Evolutionary conservation across 2,113 vertebrate species (phyloP).

Genomic region (Nicator chloris): DNA sequence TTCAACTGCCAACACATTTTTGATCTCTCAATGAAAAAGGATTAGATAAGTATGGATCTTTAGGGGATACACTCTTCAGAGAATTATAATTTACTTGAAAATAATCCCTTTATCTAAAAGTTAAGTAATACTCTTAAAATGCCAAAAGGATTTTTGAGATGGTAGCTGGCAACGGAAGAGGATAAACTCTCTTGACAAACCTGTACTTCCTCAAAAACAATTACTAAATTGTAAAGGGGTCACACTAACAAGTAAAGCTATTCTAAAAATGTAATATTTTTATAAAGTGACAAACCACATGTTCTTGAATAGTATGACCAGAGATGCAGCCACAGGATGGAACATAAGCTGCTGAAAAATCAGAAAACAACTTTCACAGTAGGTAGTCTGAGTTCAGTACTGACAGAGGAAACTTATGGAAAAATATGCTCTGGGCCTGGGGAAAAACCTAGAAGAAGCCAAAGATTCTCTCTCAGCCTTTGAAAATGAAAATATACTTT

Average conservation of each 20-base stretch:
- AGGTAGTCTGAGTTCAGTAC: not conserved
- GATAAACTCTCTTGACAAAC: not conserved
- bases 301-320: not conserved
- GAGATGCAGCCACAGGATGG: not conserved
- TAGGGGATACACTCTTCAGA: constrained; percentile 41
- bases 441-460: not conserved
- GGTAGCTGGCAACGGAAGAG: not conserved
- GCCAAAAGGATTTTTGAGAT: not conserved
- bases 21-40: constrained; percentile 34
- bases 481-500: not conserved
- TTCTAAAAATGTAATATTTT: not conserved
- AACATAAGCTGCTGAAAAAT: not conserved
- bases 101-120: constrained; percentile 37
- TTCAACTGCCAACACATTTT: constrained; percentile 23
- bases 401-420: not conserved
- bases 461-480: not conserved
- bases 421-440: not conserved
- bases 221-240: not conserved
- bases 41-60: constrained; percentile 41
- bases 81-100: constrained; percentile 33
- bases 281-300: not conserved
- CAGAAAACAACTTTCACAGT: not conserved
- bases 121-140: constrained; percentile 33
- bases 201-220: not conserved
- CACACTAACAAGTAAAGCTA: not conserved